phyloP scores from a whole-genome alignment of 2,113 vertebrate genomes.

The Halcyon malimbica region DNA sequence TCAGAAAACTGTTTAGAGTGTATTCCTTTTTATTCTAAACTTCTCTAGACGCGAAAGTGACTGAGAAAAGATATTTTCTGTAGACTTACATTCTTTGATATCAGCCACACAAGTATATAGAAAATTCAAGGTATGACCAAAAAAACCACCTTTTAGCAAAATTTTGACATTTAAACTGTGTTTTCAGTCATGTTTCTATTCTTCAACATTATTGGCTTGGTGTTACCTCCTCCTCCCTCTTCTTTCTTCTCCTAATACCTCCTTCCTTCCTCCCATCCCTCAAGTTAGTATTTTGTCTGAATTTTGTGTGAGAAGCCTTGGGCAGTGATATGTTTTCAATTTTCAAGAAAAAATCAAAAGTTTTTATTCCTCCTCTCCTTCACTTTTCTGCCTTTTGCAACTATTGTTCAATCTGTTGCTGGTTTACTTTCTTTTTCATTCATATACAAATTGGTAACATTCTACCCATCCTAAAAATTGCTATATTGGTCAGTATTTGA shows the following conservation, averaged over 20 bases:
- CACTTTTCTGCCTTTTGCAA: not conserved
- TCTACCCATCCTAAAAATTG: not conserved
- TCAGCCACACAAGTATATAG: not conserved
- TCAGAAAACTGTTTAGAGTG: not conserved
- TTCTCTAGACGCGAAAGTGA: not conserved
- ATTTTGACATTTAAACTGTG: not conserved
- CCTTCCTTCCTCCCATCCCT: accelerated
- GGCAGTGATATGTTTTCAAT: not conserved
- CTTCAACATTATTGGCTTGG: not conserved
- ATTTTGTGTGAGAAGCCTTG: not conserved
- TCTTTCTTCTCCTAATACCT: not conserved
- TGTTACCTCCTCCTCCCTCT: not conserved
- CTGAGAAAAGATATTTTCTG: not conserved
- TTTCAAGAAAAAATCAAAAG: not conserved
- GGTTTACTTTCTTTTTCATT: not conserved
- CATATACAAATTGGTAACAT: not conserved
- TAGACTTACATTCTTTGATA: not conserved
- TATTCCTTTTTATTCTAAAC: not conserved
- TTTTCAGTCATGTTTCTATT: not conserved
- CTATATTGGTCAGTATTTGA: not conserved
- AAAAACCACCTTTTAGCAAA: not conserved
- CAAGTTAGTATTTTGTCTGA: not conserved
- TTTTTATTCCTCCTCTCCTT: not conserved
- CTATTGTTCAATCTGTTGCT: not conserved
- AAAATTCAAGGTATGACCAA: not conserved